phyloP scores from a whole-genome alignment of 2,888 invertebrate species.

The Temnothorax rugatulus region DNA sequence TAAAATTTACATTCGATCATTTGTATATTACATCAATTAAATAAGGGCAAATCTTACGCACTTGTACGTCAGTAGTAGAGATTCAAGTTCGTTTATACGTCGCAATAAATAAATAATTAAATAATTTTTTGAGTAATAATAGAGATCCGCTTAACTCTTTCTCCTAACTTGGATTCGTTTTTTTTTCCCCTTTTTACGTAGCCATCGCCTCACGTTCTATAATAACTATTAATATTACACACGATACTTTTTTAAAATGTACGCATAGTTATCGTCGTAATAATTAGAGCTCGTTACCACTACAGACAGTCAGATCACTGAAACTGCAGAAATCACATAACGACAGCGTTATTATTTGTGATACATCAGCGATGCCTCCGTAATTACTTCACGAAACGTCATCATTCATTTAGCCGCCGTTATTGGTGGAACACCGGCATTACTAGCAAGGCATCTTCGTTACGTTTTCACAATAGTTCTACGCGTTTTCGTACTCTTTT shows the following conservation, averaged over 20 bases:
- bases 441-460: conserved; percentile 70
- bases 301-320: conserved; percentile 82
- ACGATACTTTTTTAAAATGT: conserved; percentile 84
- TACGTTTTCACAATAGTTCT: conserved; percentile 59
- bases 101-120: conserved; percentile 86
- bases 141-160: conserved; percentile 79
- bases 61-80: conserved; percentile 80
- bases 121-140: conserved; percentile 82
- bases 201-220: conserved; percentile 81
- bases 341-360: conserved; percentile 53
- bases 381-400: conserved; percentile 54
- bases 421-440: conserved; percentile 52
- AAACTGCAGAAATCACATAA: conserved; percentile 73
- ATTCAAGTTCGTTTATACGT: conserved; percentile 83
- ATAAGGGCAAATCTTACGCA: conserved; percentile 80
- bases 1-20: conserved; percentile 75
- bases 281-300: conserved; percentile 83
- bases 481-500: conserved; percentile 60
- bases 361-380: conserved; percentile 62
- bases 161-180: conserved; percentile 76
- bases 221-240: conserved; percentile 85
- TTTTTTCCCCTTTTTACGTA: conserved; percentile 75
- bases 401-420: conserved; percentile 47
- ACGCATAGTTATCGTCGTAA: conserved; percentile 84
- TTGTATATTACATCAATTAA: conserved; percentile 83